Evolutionary conservation across 2,888 invertebrate species (phyloP), one percentile per base, ranked within the genome.

Genomic region (Lepidonotus clava): DNA sequence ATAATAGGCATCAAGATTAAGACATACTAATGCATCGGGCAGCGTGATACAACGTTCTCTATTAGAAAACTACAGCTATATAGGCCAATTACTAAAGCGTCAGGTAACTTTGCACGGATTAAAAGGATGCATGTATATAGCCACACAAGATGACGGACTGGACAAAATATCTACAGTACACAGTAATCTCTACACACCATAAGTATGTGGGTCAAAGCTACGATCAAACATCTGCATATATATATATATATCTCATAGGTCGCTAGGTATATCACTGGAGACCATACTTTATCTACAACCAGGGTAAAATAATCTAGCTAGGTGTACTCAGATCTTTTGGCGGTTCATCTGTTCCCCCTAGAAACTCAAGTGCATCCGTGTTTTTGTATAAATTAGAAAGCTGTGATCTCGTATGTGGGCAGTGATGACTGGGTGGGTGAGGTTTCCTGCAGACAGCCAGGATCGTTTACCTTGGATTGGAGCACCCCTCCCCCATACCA

Each of bases 401-500:
- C 61, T 61, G 61, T 61, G 61, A 61, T 61, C 46, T 46, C 46
- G 61, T 61, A 28, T 32, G 24, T 32, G 61, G 61, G 61, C 24
- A 61, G 61, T 61, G 61, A 61, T 61, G 61, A 61, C 61, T 61
- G 21, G 24, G 28, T n/a, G 61, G 61, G 61, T 61, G 61, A 61
- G 24, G 61, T 61, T 61, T n/a, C 61, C 24, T 28, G 61, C 61
- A 1, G 61, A 61, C 61, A 61, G 61, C 61, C 11, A n/a, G 61
- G 24, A 61, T 61, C 61, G 61, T 28, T 61, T 61, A 61, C 61
- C 61, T 61, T 61, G 61, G 28, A 61, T 61, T 61, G 61, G 18
- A 18, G 46, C n/a, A n/a, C n/a, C n/a, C n/a, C n/a, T n/a, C n/a
- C n/a, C n/a, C n/a, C n/a, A n/a, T n/a, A n/a, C n/a, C n/a, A 66